Evolutionary conservation across 1,140 invertebrate genomes (phyloP), one percentile per base, ranked within the genome.

Genomic region (Muscidifurax raptorellus): DNA sequence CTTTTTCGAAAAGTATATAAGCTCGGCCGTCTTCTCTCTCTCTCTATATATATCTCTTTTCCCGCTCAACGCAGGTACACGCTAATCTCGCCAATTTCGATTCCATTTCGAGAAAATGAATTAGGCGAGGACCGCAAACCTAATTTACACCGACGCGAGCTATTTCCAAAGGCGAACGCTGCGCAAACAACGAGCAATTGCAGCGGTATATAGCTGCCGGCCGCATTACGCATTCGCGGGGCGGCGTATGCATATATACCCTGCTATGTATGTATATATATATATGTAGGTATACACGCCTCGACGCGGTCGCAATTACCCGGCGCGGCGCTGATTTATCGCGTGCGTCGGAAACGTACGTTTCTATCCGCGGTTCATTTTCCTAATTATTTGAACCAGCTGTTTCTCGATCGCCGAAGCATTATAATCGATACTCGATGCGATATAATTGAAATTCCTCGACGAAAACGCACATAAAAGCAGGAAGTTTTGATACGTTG

Each of bases 221-320:
- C 59, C 30, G 78, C n/a, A 80, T 80, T 80, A 69, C n/a, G 78
- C 78, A 69, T 80, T 80, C 64, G 78, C 36, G 25, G 77, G n/a
- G 66, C 71, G 18, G 72, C 36, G 72, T 28, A 40, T 47, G 15
- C 15, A 47, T 13, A 12, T 47, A 47, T 12, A 47, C n/a, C n/a
- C n/a, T n/a, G n/a, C n/a, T n/a, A n/a, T n/a, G n/a, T n/a, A n/a
- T n/a, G n/a, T n/a, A n/a, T n/a, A n/a, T n/a, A n/a, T n/a, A n/a
- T n/a, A n/a, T n/a, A n/a, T n/a, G 52, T 7, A 59, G 52, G 13
- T 59, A 18, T 59, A 30, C 66, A 69, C 66, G 27, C 66, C 66
- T 30, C 66, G 66, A 12, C 66, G 66, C 66, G 66, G 66, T 69
- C 28, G 75, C 36, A 77, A 77, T 77, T 77, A 77, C 32, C 22